Evolutionary conservation across 2,113 vertebrate genomes (phyloP), one percentile per base, ranked within the genome.

Genomic region (Nicator chloris): DNA sequence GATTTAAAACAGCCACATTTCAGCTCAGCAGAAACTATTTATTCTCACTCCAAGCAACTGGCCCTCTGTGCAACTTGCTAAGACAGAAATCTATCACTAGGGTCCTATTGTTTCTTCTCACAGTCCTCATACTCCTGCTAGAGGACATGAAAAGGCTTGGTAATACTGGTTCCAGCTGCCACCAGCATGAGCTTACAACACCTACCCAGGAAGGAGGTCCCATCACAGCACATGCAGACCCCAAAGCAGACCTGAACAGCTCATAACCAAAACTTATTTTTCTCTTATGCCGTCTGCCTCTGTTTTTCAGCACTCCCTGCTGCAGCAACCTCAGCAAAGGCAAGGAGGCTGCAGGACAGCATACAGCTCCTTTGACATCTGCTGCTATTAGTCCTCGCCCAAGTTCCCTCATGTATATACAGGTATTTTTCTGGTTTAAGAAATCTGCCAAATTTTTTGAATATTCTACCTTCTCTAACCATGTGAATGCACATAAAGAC

Each of bases 221-320:
- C 4, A 2, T 15, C 51, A 75, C 0, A 4, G 26, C 11, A 50
- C 0, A 0, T 35, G 49, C n/a, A 80, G 42, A 93, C 9, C 15
- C 11, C 3, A 59, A 16, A 76, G 71, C 40, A 85, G 56, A 65
- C 12, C 10, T 35, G 14, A 86, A 60, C 2, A 15, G 33, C 21
- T 73, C 35, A 50, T 19, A 71, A 51, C 27, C 57, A 76, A 82
- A 93, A 37, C n/a, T 72, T 65, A 70, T 49, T 37, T 40, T 88
- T 35, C 33, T 68, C 15, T 49, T 69, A 54, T 0, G 1, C 40
- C 30, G 31, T 60, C 86, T 42, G 4, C 30, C 61, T 86, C n/a
- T 65, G 11, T 20, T 84, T 28, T 40, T 66, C 35, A 72, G 57
- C 49, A 54, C n/a, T 73, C 26, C 56, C 57, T 61, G 35, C 21